These are phyloP conservation scores for Brenthis ino DNA, from an alignment of 2,888 invertebrate species.

Conservation along the genomic window DNA sequence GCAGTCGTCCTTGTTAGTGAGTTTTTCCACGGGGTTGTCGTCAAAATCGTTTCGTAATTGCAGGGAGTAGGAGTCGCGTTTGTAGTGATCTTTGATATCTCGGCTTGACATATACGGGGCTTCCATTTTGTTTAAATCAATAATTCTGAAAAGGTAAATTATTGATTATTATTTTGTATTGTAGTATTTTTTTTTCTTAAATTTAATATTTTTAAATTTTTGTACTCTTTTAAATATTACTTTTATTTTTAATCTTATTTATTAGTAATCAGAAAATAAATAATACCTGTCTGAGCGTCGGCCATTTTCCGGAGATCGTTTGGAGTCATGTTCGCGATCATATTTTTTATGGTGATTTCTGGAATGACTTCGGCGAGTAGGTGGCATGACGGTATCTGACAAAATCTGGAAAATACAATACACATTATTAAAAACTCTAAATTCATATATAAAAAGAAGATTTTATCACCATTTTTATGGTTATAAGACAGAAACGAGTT, in stretches of 20 bases:
- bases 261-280: neutral
- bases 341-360: conserved; percentile 73
- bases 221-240: neutral
- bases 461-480: too few species aligned
- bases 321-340: conserved; percentile 69
- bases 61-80: conserved; percentile 61
- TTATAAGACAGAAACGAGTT: neutral
- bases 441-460: too few species aligned
- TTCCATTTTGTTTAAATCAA: conserved; percentile 76
- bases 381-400: conserved; percentile 78
- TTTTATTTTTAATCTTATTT: neutral
- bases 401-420: conserved; percentile 58
- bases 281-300: conserved; percentile 73
- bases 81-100: conserved; percentile 64
- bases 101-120: conserved; percentile 70
- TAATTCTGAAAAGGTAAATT: conserved; percentile 63
- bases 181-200: neutral
- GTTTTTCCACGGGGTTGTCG: conserved; percentile 72
- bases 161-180: neutral
- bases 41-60: conserved; percentile 57
- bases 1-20: conserved; percentile 74
- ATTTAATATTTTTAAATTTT: too few species aligned
- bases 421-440: too few species aligned
- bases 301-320: conserved; percentile 72
- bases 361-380: conserved; percentile 73